Evolutionary conservation across 2,797 vertebrate species (phyloP), one percentile per base, ranked within the genome.

Genomic region (Alcedo quadribrachys): DNA sequence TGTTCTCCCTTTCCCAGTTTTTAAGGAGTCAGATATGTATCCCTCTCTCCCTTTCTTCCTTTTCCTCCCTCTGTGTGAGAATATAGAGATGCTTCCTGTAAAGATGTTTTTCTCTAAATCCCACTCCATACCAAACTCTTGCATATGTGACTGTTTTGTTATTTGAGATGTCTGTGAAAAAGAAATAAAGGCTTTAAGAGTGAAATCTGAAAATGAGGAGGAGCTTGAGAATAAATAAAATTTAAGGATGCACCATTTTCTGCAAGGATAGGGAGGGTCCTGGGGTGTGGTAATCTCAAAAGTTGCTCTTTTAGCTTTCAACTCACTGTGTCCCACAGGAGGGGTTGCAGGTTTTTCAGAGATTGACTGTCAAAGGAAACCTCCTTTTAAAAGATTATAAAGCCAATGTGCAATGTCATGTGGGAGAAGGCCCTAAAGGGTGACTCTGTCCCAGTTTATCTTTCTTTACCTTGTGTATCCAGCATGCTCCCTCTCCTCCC

Each of bases 141-240:
- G 87, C 70, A 68, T 96, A 94, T 94, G 96, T 97, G 97, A 96
- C 96, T 97, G 96, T 95, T 97, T 87, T 95, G 80, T 91, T 96
- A 82, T 96, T 96, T 93, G 92, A 97, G 87, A 96, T 95, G 55
- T 96, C 95, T 98, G 97, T 97, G 97, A 92, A 94, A 93, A 93
- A 87, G 66, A 92, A 95, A 96, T 93, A 94, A 94, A 96, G 90
- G 76, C 71, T 93, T 93, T 94, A 97, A 93, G 92, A 96, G 79
- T 85, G 74, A 93, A 92, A 54, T 88, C 69, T 91, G 55, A 54
- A 92, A 92, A 87, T 8, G 45, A 96, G 88, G 48, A 92, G 62
- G 75, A 95, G 45, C 62, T 85, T 73, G 80, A 86, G 50, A 85
- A 87, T 89, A 68, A 75, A 87, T 78, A 30, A 61, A 22, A 89